phyloP scores from a whole-genome alignment of 2,888 invertebrate genomes.

The Tenthredo amoena region DNA sequence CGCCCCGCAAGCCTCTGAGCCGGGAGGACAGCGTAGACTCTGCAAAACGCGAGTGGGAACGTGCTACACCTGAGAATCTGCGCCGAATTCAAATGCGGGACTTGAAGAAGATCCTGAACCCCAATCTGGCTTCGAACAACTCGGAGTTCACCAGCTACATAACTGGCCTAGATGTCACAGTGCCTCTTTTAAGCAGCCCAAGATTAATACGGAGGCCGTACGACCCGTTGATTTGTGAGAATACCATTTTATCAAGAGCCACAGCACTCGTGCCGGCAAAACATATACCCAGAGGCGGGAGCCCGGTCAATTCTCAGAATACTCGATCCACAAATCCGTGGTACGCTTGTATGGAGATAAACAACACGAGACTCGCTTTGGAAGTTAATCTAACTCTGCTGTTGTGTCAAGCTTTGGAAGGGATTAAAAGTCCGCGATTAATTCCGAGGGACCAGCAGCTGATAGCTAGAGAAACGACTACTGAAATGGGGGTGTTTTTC shows the following conservation, averaged over 20 bases:
- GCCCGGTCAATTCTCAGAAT: slow-evolving; percentile 56
- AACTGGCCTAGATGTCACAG: slow-evolving; percentile 69
- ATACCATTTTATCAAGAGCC: slow-evolving; percentile 74
- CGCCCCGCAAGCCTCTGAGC: slow-evolving; percentile 50
- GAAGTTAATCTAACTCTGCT: slow-evolving; percentile 75
- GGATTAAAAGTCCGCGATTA: slow-evolving; percentile 73
- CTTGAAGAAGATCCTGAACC: slow-evolving; percentile 70
- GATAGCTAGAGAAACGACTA: slow-evolving; percentile 75
- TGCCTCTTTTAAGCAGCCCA: slow-evolving; percentile 73
- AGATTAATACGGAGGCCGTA: slow-evolving; percentile 73
- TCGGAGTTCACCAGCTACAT: slow-evolving; percentile 67
- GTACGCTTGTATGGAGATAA: slow-evolving; percentile 76
- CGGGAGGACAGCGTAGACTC: slow-evolving; percentile 70
- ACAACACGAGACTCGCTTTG: slow-evolving; percentile 73
- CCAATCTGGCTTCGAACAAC: slow-evolving; percentile 55
- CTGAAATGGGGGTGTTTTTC: slow-evolving; percentile 74
- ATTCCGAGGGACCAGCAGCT: slow-evolving; percentile 74
- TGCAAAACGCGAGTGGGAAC: slow-evolving; percentile 75
- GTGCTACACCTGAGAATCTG: slow-evolving; percentile 72
- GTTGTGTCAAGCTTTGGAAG: slow-evolving; percentile 74
- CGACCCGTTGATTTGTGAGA: slow-evolving; percentile 76
- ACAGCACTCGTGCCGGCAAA: slow-evolving; percentile 68
- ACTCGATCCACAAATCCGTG: slow-evolving; percentile 67
- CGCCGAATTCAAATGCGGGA: slow-evolving; percentile 72
- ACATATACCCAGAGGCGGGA: slow-evolving; percentile 48